A percentile compares a stretch with the other conserved stretches of the same genome.
Evolutionary conservation across 1,140 invertebrate species (phyloP).

Genomic region (Marisa cornuarietis): DNA sequence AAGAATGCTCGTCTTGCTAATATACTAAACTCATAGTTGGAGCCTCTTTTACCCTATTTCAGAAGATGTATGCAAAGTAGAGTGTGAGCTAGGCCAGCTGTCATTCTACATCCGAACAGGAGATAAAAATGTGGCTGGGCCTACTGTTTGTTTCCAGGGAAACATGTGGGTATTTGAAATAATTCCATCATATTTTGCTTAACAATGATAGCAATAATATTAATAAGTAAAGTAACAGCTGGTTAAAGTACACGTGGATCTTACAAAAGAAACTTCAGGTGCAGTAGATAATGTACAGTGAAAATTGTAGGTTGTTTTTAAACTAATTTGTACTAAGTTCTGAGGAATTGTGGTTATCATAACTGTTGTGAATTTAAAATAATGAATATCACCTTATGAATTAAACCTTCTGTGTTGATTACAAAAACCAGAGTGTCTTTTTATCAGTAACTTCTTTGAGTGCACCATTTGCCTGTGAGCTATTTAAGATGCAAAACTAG

Average conservation of each 20-base stretch:
- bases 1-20: no score
- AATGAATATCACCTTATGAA: no score
- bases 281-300: neutral
- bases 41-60: neutral
- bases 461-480: no score
- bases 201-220: neutral
- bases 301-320: neutral
- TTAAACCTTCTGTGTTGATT: no score
- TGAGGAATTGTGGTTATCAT: neutral
- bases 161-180: constrained; percentile 40
- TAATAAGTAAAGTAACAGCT: neutral
- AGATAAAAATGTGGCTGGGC: constrained; percentile 39
- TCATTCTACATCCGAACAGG: constrained; percentile 55
- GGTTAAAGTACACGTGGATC: no score
- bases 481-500: no score
- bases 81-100: constrained; percentile 39
- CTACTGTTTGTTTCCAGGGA: constrained; percentile 51
- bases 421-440: neutral
- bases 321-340: neutral
- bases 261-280: no score
- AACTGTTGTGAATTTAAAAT: neutral
- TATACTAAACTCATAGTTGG: no score
- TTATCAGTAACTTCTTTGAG: no score
- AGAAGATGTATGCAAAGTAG: constrained; percentile 38
- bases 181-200: neutral